These are phyloP conservation scores for Diabrotica virgifera DNA, from an alignment of 1,140 invertebrate genomes.

Conservation along the genomic window DNA sequence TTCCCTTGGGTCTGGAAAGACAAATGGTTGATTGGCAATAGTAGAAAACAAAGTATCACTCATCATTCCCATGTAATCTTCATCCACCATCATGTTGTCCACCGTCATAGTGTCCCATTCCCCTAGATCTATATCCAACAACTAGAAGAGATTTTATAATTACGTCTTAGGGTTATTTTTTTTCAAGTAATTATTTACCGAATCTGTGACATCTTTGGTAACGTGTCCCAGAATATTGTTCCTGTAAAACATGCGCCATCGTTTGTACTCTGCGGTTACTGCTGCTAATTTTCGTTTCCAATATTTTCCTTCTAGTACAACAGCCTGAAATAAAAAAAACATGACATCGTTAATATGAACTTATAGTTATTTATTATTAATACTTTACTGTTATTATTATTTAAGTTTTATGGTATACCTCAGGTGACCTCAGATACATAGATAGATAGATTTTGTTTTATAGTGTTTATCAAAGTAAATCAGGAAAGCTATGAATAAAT, in stretches of 20 bases:
- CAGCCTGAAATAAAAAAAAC: constrained; percentile 62
- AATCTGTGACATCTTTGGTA: constrained; percentile 71
- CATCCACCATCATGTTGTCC: constrained; percentile 78
- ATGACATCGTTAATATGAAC: too few species aligned
- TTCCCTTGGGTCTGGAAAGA: constrained; percentile 95
- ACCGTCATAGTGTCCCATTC: constrained; percentile 66
- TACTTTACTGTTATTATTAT: too few species aligned
- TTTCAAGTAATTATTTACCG: constrained; percentile 55
- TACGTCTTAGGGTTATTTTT: too few species aligned
- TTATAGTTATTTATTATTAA: too few species aligned
- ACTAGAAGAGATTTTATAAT: constrained; percentile 49
- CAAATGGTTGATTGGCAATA: constrained; percentile 87
- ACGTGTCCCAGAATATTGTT: constrained; percentile 75
- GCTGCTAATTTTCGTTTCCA: constrained; percentile 97
- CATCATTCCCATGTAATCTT: constrained; percentile 85
- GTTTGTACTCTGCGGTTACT: constrained; percentile 98
- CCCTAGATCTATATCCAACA: constrained; percentile 76
- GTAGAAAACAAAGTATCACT: constrained; percentile 88
- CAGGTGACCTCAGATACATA: too few species aligned
- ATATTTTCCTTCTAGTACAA: constrained; percentile 96
- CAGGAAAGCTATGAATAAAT: too few species aligned
- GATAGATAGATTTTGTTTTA: too few species aligned
- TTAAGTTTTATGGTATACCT: too few species aligned
- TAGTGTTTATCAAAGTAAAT: too few species aligned
- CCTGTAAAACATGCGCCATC: constrained; percentile 96